Base-by-base conservation (phyloP, 2,888 invertebrate genomes). In the Gymnoscelis rufifasciata region DNA sequence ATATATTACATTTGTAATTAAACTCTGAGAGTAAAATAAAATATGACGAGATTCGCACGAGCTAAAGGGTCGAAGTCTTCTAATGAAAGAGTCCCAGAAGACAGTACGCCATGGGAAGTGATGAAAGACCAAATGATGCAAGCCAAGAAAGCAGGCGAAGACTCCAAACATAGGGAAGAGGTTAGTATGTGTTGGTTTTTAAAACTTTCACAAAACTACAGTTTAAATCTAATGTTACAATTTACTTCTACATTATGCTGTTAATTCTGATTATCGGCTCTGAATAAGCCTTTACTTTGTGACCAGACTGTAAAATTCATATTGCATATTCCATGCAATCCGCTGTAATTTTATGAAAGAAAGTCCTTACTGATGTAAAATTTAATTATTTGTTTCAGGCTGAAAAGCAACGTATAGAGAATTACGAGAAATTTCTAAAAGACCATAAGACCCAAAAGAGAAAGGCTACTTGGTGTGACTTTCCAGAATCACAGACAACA, bases 21-120 rank as follows among this genome's bases (percentile, higher is more conserved):
- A 19, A 5, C 19, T 3, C 19, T 19, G 19, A 11, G 8, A n/a
- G 14, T 4, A 31, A 3, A 15, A 6, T 38, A 13, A 15, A 14
- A 94, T 94, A 94, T 94, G 94, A 94, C 93, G 3, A 83, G 94
- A 57, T 94, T 92, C 84, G 92, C 94, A 15, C 84, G 94, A 74
- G 92, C 93, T 0, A 92, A 91, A 68, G 93, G 94, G 26, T 93
- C 93, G 0, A 94, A 94, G 75, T 80, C 93, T 3, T 93, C 93
- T 2, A 94, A 94, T 66, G 92, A 92, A 68, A 90, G 90, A 56
- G 64, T 90, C 8, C 92, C 92, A 1, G 91, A 92, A 67, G 91
- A 92, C 37, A 84, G 93, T 31, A 94, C 94, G 28, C 90, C 94
- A 66, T 94, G 94, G 94, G 86, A 89, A 49, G 89, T 91, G 46